Evolutionary conservation across 2,888 invertebrate species (phyloP), one percentile per base, ranked within the genome.

Genomic region (Ferdinandea cuprea): DNA sequence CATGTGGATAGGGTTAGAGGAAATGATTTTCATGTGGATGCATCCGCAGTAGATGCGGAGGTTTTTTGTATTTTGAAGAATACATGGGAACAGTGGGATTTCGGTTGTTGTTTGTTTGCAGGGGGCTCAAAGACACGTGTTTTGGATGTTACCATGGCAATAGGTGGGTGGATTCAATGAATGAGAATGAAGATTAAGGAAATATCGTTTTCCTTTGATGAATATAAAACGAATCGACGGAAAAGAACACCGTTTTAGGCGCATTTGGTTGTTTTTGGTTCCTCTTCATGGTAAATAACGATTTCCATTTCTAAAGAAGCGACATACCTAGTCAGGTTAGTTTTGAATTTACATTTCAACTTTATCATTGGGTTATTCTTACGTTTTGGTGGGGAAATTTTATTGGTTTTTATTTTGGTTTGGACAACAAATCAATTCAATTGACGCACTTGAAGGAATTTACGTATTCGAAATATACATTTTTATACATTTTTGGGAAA

Each of bases 131-230:
- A 77, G 72, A 78, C 83, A 83, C 78, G 83, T 83, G 72, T 77
- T 77, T 66, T 54, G n/a, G 58, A 2, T 71, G 52, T 54, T 35
- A 37, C 46, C n/a, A 17, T 72, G 76, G 21, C 40, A 21, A 8
- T 56, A 56, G 59, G 83, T 83, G 83, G 83, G 78, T 78, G 78
- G 83, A 72, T 68, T 66, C 71, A 66, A 66, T 77, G 72, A 77
- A 77, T 59, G 61, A 21, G 54, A 56, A 65, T 59, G 25, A 28
- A 52, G 68, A 56, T 48, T 66, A 48, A 66, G 19, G 46, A 66
- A 71, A 71, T 71, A 71, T 28, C 63, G 3, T 25, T 35, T 46
- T 3, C 11, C n/a, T 30, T 46, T 48, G 9, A 42, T 8, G 32
- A 46, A 46, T 25, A 25, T 25, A 25, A 25, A 25, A 25, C 25